These are phyloP conservation scores for Pipistrellus kuhlii DNA, from an alignment of 2,797 vertebrate species.

Conservation along the genomic window DNA sequence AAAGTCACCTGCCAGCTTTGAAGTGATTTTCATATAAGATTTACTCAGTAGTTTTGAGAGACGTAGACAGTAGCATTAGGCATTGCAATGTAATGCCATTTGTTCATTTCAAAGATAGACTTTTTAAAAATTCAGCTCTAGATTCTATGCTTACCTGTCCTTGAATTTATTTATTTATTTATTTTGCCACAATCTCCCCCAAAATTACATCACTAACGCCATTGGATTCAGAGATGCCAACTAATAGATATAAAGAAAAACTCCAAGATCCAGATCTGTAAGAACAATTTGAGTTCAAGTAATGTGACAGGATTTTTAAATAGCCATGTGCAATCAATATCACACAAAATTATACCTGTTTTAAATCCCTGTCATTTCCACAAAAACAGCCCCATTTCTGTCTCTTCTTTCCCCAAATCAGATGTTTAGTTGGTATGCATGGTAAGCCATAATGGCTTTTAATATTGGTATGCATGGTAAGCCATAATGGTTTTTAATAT, in stretches of 20 bases:
- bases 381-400: neutral
- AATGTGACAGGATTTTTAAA: neutral
- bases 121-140: neutral
- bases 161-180: neutral
- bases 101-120: constrained; percentile 21
- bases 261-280: neutral
- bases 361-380: neutral
- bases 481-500: neutral
- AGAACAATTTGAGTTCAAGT: neutral
- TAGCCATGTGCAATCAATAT: neutral
- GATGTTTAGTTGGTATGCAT: neutral
- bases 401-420: neutral
- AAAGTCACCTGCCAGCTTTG: neutral
- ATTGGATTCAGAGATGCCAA: neutral
- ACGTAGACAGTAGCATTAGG: neutral
- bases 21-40: constrained; percentile 53
- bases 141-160: neutral
- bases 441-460: neutral
- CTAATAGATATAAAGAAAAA: constrained; percentile 10
- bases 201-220: neutral
- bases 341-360: neutral
- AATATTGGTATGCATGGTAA: neutral
- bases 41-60: neutral
- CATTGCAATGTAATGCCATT: neutral
- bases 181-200: neutral